Base-by-base conservation (phyloP, 2,797 vertebrate species). In the Cetoscarus ocellatus region DNA sequence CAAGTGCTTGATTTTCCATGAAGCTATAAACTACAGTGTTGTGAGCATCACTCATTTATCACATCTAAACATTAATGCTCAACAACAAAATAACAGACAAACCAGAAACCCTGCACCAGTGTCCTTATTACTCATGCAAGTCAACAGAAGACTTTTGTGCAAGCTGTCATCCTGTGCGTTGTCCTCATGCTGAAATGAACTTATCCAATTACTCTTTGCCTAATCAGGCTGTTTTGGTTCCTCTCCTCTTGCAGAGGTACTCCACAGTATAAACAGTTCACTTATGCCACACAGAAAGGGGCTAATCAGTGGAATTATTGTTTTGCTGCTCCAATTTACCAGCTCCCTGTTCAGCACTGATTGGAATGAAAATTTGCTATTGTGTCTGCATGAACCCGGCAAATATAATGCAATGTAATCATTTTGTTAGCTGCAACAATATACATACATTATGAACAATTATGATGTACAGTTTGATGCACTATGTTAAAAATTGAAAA, bases 241-340 rank as follows among this genome's bases (percentile, higher is more conserved):
- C 96, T 96, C 96, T 97, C 96, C 96, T 97, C 96, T 97, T 97
- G 96, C 97, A 96, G 97, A 98, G 98, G 97, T 99, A 98, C 97
- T 99, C 96, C 96, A 98, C 96, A 98, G 96, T 96, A 98, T 99
- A 98, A 99, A 99, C 97, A 99, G 97, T 99, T 99, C 97, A 98
- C 98, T 98, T 98, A 98, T 96, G 96, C 96, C 95, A 96, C 96
- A 97, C 97, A 97, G 97, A 99, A 99, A 98, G 96, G 96, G 97
- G 96, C 97, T 99, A 99, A 99, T 99, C 98, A 99, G 96, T 95
- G 95, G 97, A 99, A 99, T 99, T 99, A 99, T 99, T 99, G 97
- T 99, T 99, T 99, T 99, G 96, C 97, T 96, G 97, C 96, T 96
- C 96, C 96, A 99, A 98, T 99, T 99, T 99, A 96, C 95, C 95